Base-by-base conservation (phyloP, 2,888 invertebrate genomes). In the Lochmaea crataegi region DNA sequence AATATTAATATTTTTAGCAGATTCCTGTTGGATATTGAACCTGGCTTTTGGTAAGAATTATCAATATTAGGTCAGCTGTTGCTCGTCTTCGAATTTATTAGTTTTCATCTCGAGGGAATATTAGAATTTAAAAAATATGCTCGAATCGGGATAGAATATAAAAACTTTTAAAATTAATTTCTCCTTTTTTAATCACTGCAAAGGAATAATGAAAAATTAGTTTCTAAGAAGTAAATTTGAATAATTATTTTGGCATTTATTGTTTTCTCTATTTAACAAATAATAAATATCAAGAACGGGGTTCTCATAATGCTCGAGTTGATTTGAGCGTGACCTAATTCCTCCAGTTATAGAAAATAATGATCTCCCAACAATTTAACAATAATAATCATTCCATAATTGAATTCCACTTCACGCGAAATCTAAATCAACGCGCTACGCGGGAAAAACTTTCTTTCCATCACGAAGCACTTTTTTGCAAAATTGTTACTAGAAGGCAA, bases 401-500 rank as follows among this genome's bases (percentile, higher is more conserved):
- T 32, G 60, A 60, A 60, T 60, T 60, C 58, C 38, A 63, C 48
- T 67, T 63, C 56, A 57, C 63, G 56, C 56, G 67, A 71, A 61
- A 42, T 56, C 61, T 38, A 42, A 71, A 71, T 66, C 53, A 67
- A 18, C 71, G 60, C 65, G 26, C 26, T 32, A 26, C 26, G 22
- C 16, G n/a, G 58, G 68, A 4, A 32, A 64, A 72, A 72, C 63
- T 72, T 71, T 41, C 14, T 45, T 66, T 16, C 32, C 26, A 45
- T 18, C 72, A 67, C 67, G 72, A 56, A 67, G 51, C 66, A 53
- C 38, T 73, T 69, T 53, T 53, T 73, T 61, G 53, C 48, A 69
- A 73, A 73, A 73, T 65, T 61, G 65, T 73, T 61, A 73, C 73
- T 65, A 69, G 69, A 69, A 69, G 69, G 74, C 74, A 71, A 74